Evolutionary conservation across 2,888 invertebrate species (phyloP).

Genomic region (Eilema caniola): DNA sequence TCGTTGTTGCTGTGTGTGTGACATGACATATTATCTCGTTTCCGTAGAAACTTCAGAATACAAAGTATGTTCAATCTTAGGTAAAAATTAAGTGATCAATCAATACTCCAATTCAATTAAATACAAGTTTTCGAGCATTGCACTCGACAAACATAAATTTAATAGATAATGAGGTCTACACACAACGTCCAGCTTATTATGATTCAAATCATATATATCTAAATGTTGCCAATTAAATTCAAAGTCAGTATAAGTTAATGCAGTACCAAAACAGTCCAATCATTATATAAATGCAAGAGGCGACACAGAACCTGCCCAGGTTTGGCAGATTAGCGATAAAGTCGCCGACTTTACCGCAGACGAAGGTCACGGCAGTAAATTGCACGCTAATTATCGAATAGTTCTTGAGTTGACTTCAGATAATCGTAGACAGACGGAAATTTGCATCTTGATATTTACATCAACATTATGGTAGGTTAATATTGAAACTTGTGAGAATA

Average conservation of each 20-base stretch:
- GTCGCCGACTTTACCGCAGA: conserved; percentile 11
- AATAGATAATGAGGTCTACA: background rate
- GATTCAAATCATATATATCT: conserved; percentile 5
- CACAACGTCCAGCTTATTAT: background rate
- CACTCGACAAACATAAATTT: background rate
- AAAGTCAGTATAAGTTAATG: background rate
- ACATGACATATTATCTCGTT: background rate
- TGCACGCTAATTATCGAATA: conserved; percentile 7
- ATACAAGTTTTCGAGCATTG: background rate
- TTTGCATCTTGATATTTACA: background rate
- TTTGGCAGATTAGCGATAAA: conserved; percentile 7
- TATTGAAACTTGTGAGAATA: too few species aligned
- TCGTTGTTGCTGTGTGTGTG: background rate
- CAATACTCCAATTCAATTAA: background rate
- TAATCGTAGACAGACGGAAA: background rate
- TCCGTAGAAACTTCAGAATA: too few species aligned
- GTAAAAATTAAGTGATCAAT: background rate
- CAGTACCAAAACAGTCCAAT: background rate
- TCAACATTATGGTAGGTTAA: background rate
- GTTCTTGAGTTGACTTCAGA: conserved; percentile 14
- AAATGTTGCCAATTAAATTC: background rate
- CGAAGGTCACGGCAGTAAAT: conserved; percentile 15
- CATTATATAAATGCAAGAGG: background rate
- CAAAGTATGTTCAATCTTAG: background rate
- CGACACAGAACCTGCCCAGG: background rate